These are phyloP conservation scores for Drosophila sproati DNA, from an alignment of 1,140 invertebrate genomes.

Conservation along the genomic window DNA sequence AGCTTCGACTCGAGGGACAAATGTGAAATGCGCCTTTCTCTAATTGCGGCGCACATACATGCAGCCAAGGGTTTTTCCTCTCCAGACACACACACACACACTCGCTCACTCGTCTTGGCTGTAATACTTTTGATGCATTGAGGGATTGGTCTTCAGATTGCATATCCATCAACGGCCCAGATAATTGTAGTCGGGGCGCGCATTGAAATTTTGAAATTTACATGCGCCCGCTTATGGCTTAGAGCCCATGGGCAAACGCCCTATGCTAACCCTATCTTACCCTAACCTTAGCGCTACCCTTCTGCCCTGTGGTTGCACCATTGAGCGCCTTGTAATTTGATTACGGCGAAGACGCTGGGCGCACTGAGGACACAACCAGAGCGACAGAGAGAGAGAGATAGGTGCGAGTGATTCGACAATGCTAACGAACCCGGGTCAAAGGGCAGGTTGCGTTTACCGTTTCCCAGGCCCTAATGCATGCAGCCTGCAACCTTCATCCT, in stretches of 20 bases:
- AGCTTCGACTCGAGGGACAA: constrained; percentile 19
- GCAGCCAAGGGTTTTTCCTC: constrained; percentile 45
- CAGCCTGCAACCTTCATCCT: constrained; percentile 5
- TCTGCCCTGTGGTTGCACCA: constrained; percentile 44
- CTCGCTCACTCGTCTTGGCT: constrained; percentile 40
- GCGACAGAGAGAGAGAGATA: neutral
- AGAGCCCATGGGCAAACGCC: neutral
- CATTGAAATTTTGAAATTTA: constrained; percentile 70
- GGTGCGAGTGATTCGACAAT: constrained; percentile 15
- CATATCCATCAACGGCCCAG: constrained; percentile 55
- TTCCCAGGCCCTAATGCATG: constrained; percentile 55
- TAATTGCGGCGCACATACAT: constrained; percentile 63
- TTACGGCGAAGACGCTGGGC: constrained; percentile 52
- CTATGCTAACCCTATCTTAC: constrained; percentile 16
- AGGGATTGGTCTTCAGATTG: constrained; percentile 54
- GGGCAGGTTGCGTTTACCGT: constrained; percentile 43
- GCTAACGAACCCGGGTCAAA: constrained; percentile 39
- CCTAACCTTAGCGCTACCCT: constrained; percentile 22
- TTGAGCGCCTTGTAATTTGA: constrained; percentile 70
- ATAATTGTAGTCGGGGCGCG: constrained; percentile 64
- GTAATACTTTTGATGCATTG: constrained; percentile 43
- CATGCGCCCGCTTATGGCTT: constrained; percentile 44
- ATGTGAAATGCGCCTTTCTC: constrained; percentile 69
- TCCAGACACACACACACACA: constrained; percentile 27
- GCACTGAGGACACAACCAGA: constrained; percentile 31